Evolutionary conservation across 2,888 invertebrate genomes (phyloP).

Genomic region (Alloscopus bannaensis): DNA sequence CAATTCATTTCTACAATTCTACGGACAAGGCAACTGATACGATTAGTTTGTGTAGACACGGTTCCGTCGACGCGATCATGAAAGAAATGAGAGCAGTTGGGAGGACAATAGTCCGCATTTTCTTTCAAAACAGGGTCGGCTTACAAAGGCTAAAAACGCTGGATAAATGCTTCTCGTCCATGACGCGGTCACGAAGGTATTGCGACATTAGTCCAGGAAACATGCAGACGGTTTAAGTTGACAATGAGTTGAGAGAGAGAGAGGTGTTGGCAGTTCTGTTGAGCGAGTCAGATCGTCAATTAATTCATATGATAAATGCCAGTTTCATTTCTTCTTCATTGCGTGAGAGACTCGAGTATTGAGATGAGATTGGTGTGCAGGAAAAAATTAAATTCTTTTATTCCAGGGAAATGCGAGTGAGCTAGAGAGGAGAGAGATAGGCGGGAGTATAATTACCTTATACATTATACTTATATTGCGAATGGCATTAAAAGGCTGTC

Average conservation of each 20-base stretch:
- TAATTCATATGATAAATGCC: constrained; percentile 36
- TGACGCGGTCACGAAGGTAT: constrained; percentile 6
- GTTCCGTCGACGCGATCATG: not conserved
- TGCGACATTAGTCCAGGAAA: too few species aligned
- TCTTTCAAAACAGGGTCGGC: constrained; percentile 5
- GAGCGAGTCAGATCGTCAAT: constrained; percentile 6
- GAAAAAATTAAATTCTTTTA: too few species aligned
- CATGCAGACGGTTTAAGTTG: too few species aligned
- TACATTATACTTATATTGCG: too few species aligned
- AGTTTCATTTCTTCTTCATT: constrained; percentile 38
- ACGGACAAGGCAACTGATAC: too few species aligned
- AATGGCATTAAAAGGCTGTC: too few species aligned
- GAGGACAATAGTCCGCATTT: not conserved
- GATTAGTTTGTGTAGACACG: too few species aligned
- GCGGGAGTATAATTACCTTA: too few species aligned
- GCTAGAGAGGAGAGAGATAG: too few species aligned
- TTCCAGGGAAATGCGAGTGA: too few species aligned
- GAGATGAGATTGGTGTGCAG: not conserved
- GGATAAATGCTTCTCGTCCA: constrained; percentile 18
- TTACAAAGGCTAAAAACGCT: not conserved
- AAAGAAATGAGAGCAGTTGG: not conserved
- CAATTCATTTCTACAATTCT: too few species aligned
- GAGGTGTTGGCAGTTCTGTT: too few species aligned
- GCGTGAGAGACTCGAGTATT: constrained; percentile 11
- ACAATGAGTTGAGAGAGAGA: not conserved